A percentile compares a stretch with the other conserved stretches of the same genome.
phyloP scores from a whole-genome alignment of 2,888 invertebrate genomes.

The Parnassius orleans region DNA sequence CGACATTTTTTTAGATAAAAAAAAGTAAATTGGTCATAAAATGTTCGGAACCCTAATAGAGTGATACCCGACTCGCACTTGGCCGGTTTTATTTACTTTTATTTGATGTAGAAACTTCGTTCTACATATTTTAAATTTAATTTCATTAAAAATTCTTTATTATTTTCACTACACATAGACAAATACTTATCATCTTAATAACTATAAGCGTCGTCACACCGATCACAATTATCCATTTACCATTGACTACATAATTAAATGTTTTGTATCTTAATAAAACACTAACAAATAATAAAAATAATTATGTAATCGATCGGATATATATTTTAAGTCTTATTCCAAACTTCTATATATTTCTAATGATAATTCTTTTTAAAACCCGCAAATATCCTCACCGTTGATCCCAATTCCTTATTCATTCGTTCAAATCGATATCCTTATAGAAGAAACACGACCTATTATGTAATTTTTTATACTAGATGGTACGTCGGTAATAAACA shows the following conservation, averaged over 20 bases:
- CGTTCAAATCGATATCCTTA: background rate
- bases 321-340: too few relatives aligned
- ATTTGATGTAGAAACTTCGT: too few relatives aligned
- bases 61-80: too few relatives aligned
- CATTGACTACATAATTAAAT: background rate
- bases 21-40: background rate
- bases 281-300: too few relatives aligned
- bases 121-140: constrained; percentile 6
- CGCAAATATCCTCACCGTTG: constrained; percentile 1
- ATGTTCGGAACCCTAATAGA: background rate
- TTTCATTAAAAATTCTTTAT: constrained; percentile 22
- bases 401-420: constrained; percentile 18
- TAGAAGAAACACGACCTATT: too few relatives aligned
- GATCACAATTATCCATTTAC: constrained; percentile 64
- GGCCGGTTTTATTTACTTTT: too few relatives aligned
- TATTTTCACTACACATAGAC: constrained; percentile 39
- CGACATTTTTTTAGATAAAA: background rate
- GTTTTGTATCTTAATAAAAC: background rate
- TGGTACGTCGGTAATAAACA: too few relatives aligned
- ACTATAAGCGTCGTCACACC: constrained; percentile 77
- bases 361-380: background rate
- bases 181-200: constrained; percentile 46
- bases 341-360: too few relatives aligned
- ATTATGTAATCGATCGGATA: too few relatives aligned
- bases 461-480: too few relatives aligned